phyloP scores from a whole-genome alignment of 2,888 invertebrate genomes.

The Cloeon dipterum region DNA sequence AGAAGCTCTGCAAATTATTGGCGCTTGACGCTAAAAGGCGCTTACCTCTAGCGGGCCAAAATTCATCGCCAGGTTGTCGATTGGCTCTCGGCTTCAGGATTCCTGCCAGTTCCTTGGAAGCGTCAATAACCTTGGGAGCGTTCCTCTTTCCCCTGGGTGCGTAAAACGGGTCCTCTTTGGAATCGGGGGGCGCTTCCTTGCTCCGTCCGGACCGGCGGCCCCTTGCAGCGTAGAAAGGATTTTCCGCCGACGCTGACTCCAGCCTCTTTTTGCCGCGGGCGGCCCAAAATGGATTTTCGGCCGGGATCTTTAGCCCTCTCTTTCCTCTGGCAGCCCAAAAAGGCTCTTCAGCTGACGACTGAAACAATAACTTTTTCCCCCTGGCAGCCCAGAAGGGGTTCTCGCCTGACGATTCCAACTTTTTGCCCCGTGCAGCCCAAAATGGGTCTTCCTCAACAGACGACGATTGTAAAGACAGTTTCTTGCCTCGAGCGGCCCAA shows the following conservation, averaged over 20 bases:
- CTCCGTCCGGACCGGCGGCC: slow-evolving; percentile 7
- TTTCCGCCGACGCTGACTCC: slow-evolving; percentile 4
- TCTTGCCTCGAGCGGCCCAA: slow-evolving; percentile 8
- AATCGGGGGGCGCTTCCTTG: slow-evolving; percentile 2
- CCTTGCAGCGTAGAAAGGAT: slow-evolving; percentile 11
- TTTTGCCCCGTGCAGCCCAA: slow-evolving; percentile 6
- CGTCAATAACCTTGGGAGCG: not conserved
- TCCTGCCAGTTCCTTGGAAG: too few species aligned
- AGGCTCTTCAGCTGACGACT: slow-evolving; percentile 4
- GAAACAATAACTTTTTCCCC: not conserved
- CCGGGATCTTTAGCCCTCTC: not conserved
- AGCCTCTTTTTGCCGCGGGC: slow-evolving; percentile 5
- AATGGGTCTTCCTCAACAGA: slow-evolving; percentile 6
- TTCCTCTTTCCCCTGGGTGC: slow-evolving; percentile 6
- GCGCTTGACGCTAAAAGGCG: too few species aligned
- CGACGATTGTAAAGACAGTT: too few species aligned
- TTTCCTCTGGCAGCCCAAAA: slow-evolving; percentile 7
- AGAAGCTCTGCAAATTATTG: too few species aligned
- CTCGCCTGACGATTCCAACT: not conserved
- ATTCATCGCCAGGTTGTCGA: slow-evolving; percentile 2
- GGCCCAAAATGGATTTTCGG: slow-evolving; percentile 8
- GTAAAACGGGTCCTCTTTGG: slow-evolving; percentile 7
- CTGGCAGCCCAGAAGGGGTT: slow-evolving; percentile 8
- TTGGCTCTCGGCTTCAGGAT: not conserved
- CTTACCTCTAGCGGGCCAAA: slow-evolving; percentile 8